phyloP scores from a whole-genome alignment of 2,113 vertebrate genomes.

The Sorex fumeus region DNA sequence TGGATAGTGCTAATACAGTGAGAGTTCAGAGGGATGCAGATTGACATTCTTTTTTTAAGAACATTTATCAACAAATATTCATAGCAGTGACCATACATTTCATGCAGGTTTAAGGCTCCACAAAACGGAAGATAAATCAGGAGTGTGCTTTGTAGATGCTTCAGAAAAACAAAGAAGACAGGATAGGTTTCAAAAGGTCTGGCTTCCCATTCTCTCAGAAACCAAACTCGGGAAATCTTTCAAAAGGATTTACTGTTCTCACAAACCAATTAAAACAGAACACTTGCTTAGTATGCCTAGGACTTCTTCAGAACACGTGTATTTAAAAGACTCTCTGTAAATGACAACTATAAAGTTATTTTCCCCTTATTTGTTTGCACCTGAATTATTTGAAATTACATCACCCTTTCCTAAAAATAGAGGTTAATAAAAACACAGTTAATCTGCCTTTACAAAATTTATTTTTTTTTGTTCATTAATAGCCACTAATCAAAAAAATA shows the following conservation, averaged over 20 bases:
- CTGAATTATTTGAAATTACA: not conserved
- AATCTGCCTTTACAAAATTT: not conserved
- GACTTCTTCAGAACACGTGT: not conserved
- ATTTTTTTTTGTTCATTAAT: not conserved
- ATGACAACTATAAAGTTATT: not conserved
- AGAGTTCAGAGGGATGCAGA: conserved; percentile 5
- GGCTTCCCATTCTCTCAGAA: not conserved
- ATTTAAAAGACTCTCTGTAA: not conserved
- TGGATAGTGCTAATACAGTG: not conserved
- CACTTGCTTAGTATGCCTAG: not conserved
- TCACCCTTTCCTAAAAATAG: conserved; percentile 4
- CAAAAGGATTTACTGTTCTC: not conserved
- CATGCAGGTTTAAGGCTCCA: not conserved
- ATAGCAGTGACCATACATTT: not conserved
- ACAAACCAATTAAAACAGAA: not conserved
- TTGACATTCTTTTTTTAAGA: not conserved
- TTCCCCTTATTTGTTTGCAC: not conserved
- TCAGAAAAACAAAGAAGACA: conserved; percentile 1
- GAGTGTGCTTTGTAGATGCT: not conserved
- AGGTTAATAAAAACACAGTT: not conserved
- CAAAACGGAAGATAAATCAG: conserved; percentile 40
- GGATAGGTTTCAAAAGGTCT: not conserved
- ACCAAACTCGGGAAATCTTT: not conserved
- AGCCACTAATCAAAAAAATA: not conserved
- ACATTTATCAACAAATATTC: conserved; percentile 21